Base-by-base conservation (phyloP, 2,888 invertebrate species). In the Yponomeuta malinellus region DNA sequence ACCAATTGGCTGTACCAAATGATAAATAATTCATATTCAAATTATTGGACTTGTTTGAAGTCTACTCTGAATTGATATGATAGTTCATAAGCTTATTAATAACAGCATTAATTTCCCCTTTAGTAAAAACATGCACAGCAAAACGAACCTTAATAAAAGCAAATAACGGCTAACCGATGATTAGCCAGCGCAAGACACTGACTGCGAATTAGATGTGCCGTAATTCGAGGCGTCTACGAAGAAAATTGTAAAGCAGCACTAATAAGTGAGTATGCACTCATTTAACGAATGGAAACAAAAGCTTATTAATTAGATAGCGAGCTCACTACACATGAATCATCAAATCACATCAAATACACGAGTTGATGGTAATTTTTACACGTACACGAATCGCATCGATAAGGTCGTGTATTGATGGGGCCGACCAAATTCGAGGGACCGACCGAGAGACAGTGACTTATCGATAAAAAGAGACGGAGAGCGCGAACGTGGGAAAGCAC, bases 401-500 rank as follows among this genome's bases (percentile, higher is more conserved):
- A 59, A 2, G n/a, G 31, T 65, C 31, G 33, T 2, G 31, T 65
- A 65, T 65, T 33, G 65, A 65, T 65, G 65, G 23, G 31, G 10
- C 65, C 33, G 65, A 65, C 33, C 65, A 65, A 33, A 33, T 12
- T 65, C 65, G 52, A 59, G 52, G 52, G 52, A 59, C 2, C 65
- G n/a, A 65, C 33, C n/a, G 65, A 31, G 65, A 23, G 48, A 68
- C 43, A 68, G 48, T n/a, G 68, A 43, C 43, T 43, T 43, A 68
- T 68, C 68, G 68, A 48, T 48, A n/a, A 43, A 68, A 68, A 68
- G 68, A 43, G 68, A 68, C 68, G 68, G 23, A 9, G 37, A n/a
- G 15, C 10, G 9, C n/a, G 15, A 43, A 15, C 69, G 69, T 69
- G 69, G 69, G 69, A 69, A 69, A 69, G 69, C 31, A 69, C 63